Percentiles rank a stretch among this genome's conserved stretches.
Conservation (phyloP, 2,113 vertebrate genomes). For the Tangachromis dhanisi region DNA sequence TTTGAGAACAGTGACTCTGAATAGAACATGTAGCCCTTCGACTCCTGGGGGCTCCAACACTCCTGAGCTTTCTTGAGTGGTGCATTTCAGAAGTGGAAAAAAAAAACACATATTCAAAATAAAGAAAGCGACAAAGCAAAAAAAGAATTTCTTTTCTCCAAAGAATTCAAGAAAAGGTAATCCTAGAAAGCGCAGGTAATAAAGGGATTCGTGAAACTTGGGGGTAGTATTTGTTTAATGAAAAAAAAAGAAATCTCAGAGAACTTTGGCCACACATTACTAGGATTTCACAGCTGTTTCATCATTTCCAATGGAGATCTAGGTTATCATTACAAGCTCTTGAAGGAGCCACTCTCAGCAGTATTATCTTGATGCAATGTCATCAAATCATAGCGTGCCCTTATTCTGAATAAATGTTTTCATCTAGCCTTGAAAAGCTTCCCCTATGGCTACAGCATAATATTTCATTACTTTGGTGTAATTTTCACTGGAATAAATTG, state of each 20-base stretch:
- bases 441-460: constrained; percentile 47
- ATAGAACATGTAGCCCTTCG: constrained; percentile 38
- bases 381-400: constrained; percentile 35
- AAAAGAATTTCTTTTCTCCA: background rate
- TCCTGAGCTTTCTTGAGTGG: constrained; percentile 2
- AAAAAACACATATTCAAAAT: background rate
- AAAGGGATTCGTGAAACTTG: background rate
- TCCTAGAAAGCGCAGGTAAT: background rate
- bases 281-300: constrained; percentile 45
- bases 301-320: constrained; percentile 45
- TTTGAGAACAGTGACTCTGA: constrained; percentile 31
- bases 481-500: constrained; percentile 45
- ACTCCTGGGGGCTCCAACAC: constrained; percentile 26
- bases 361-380: constrained; percentile 48
- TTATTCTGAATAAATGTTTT: constrained; percentile 50
- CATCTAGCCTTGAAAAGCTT: constrained; percentile 51
- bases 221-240: background rate
- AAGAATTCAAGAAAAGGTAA: background rate
- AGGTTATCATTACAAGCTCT: constrained; percentile 18
- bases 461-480: constrained; percentile 55
- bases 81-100: constrained; percentile 14
- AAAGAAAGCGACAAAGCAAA: background rate
- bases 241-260: background rate
- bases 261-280: constrained; percentile 17
- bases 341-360: constrained; percentile 37